Conservation (phyloP, 2,113 vertebrate genomes). For the Lipophrys pholis region DNA sequence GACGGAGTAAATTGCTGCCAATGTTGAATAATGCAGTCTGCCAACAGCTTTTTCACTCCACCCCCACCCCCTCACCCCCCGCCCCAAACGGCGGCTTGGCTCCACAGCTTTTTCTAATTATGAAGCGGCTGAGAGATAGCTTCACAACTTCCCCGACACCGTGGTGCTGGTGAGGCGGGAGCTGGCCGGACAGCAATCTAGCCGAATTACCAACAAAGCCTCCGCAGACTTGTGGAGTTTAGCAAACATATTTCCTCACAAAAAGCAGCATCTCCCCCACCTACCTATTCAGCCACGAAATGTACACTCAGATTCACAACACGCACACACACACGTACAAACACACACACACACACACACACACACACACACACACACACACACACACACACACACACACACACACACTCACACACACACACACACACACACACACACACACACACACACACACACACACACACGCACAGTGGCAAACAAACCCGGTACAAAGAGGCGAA, state of each 20-base stretch:
- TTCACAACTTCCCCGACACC: conserved; percentile 51
- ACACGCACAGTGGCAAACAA: conserved; percentile 55
- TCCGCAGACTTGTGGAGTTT: conserved; percentile 59
- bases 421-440: neutral
- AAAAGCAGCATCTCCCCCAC: conserved; percentile 42
- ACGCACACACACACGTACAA: too few relatives aligned
- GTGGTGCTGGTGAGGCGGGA: conserved; percentile 25
- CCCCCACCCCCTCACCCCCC: conserved; percentile 39
- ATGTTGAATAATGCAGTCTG: conserved; percentile 75
- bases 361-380: conserved; percentile 11
- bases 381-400: neutral
- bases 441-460: neutral
- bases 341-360: neutral
- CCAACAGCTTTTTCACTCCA: conserved; percentile 58
- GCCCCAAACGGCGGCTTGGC: conserved; percentile 63
- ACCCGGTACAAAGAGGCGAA: conserved; percentile 43
- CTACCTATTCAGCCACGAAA: conserved; percentile 32
- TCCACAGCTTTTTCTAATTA: conserved; percentile 74
- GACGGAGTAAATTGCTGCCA: conserved; percentile 68
- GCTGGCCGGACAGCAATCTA: conserved; percentile 44
- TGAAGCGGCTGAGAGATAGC: conserved; percentile 65
- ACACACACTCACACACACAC: conserved; percentile 13
- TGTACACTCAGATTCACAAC: too few relatives aligned
- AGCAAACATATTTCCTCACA: conserved; percentile 45
- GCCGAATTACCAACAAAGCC: conserved; percentile 66